Conservation (phyloP, 1,140 invertebrate genomes). For the Orius insidiosus region DNA sequence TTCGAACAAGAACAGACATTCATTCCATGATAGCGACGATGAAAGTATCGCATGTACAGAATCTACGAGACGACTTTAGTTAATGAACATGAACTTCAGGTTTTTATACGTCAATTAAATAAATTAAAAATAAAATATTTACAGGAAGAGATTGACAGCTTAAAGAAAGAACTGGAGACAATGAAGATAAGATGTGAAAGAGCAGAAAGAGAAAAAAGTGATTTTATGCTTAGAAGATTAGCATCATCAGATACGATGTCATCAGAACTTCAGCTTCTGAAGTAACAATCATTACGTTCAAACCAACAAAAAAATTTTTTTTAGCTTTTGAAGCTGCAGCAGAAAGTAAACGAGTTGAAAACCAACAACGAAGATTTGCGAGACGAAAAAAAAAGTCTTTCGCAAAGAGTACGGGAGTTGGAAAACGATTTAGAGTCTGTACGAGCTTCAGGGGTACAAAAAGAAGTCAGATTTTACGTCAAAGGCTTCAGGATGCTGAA, state of each 20-base stretch:
- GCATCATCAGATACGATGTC: constrained; percentile 57
- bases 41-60: constrained; percentile 32
- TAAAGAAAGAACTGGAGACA: constrained; percentile 43
- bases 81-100: constrained; percentile 31
- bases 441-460: constrained; percentile 20
- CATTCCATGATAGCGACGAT: constrained; percentile 27
- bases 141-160: constrained; percentile 27
- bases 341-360: constrained; percentile 67
- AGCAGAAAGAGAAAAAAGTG: constrained; percentile 72
- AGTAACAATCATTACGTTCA: constrained; percentile 21
- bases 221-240: constrained; percentile 56
- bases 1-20: too few relatives aligned
- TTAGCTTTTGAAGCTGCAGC: constrained; percentile 46
- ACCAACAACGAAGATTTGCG: constrained; percentile 56
- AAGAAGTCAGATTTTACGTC: constrained; percentile 33
- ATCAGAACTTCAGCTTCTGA: constrained; percentile 41
- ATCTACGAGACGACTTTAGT: constrained; percentile 32
- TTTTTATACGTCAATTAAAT: constrained; percentile 33
- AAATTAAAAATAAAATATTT: constrained; percentile 6
- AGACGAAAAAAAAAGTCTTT: constrained; percentile 63
- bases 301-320: constrained; percentile 8
- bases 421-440: constrained; percentile 42
- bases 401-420: constrained; percentile 48
- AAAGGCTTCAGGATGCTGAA: constrained; percentile 62
- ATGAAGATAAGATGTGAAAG: constrained; percentile 42